Evolutionary conservation across 2,888 invertebrate genomes (phyloP).

Genomic region (Andricus quercusramuli): DNA sequence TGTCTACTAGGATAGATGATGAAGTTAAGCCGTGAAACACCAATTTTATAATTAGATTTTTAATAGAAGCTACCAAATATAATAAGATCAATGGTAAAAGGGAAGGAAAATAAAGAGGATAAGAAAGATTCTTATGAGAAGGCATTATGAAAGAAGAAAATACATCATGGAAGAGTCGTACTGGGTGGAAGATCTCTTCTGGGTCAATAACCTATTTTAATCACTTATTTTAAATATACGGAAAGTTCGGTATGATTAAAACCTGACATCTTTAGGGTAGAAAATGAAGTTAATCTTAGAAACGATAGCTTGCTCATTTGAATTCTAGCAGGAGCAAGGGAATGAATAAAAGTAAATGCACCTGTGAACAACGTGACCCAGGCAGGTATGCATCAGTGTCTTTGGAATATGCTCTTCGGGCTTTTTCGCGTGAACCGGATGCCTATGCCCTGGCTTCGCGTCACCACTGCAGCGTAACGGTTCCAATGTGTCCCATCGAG

Average conservation of each 20-base stretch:
- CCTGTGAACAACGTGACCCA: conserved; percentile 74
- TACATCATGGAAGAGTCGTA: not conserved
- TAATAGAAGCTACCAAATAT: no score
- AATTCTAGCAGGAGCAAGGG: no score
- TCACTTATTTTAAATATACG: no score
- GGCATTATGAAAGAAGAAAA: not conserved
- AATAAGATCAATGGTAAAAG: no score
- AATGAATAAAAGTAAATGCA: conserved; percentile 67
- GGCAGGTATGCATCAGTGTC: conserved; percentile 54
- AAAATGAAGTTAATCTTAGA: no score
- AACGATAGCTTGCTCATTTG: no score
- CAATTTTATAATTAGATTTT: no score
- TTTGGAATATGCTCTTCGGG: conserved; percentile 43
- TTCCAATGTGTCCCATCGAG: conserved; percentile 70
- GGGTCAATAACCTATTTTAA: conserved; percentile 20
- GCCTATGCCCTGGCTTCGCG: conserved; percentile 67
- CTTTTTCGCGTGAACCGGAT: conserved; percentile 61
- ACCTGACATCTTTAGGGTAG: no score
- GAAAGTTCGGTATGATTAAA: no score
- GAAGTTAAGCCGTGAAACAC: no score
- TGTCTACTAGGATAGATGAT: no score
- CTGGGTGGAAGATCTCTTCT: conserved; percentile 19
- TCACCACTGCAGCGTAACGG: conserved; percentile 65
- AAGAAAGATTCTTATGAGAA: conserved; percentile 47
- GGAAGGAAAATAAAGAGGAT: no score